phyloP scores from a whole-genome alignment of 2,113 vertebrate species.

The Colossoma macropomum region DNA sequence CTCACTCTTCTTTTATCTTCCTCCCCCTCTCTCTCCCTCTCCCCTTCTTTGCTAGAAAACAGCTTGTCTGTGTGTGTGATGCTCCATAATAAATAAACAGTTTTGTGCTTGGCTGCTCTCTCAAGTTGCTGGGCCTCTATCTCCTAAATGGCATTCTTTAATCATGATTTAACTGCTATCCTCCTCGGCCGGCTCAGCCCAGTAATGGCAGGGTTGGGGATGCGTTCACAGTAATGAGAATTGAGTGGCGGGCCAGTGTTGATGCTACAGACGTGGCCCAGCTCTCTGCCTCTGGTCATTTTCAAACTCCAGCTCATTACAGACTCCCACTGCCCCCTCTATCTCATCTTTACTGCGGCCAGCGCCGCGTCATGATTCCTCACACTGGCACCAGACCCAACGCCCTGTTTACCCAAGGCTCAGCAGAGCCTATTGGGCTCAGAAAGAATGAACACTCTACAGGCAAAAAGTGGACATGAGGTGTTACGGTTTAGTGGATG shows the following conservation, averaged over 20 bases:
- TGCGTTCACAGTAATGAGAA: constrained; percentile 67
- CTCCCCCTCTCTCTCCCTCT: not conserved
- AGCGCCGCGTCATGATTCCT: not conserved
- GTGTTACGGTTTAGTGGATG: not conserved
- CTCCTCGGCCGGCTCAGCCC: constrained; percentile 55
- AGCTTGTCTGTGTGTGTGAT: constrained; percentile 32
- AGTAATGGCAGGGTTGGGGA: constrained; percentile 57
- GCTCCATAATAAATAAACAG: constrained; percentile 71
- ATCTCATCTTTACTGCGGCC: constrained; percentile 4
- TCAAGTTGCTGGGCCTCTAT: constrained; percentile 72
- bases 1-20: not conserved
- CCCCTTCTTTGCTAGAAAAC: constrained; percentile 5
- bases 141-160: constrained; percentile 71
- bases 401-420: not conserved
- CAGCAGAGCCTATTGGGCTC: not conserved
- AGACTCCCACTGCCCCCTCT: not conserved
- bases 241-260: constrained; percentile 63
- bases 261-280: constrained; percentile 23
- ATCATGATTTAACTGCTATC: constrained; percentile 74
- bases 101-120: constrained; percentile 66
- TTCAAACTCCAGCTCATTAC: constrained; percentile 45
- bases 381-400: not conserved
- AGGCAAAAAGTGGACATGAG: not conserved
- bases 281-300: constrained; percentile 55
- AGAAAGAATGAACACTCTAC: not conserved